Conservation (phyloP, 2,888 invertebrate species). For the Acronicta alni region DNA sequence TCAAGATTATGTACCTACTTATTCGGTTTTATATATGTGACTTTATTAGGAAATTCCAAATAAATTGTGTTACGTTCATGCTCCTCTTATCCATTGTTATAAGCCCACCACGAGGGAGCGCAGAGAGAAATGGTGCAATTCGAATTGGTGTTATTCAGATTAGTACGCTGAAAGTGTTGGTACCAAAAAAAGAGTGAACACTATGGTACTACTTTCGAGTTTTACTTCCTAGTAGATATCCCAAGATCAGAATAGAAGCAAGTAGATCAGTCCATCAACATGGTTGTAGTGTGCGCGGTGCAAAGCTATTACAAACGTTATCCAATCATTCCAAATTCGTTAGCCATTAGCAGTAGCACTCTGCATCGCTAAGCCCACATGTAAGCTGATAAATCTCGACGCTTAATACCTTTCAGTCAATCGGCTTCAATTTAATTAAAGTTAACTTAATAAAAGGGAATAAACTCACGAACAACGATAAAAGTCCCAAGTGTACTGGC, state of each 20-base stretch:
- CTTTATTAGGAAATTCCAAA: no score
- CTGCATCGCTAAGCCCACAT: slow-evolving; percentile 65
- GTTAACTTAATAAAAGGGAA: slow-evolving; percentile 88
- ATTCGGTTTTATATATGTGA: not conserved
- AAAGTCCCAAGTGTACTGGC: slow-evolving; percentile 86
- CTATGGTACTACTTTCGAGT: no score
- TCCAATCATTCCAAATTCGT: slow-evolving; percentile 52
- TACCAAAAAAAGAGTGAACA: no score
- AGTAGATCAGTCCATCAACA: slow-evolving; percentile 5
- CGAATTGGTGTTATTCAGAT: no score
- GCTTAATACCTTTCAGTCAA: slow-evolving; percentile 85
- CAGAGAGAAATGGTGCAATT: no score
- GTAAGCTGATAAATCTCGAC: slow-evolving; percentile 83
- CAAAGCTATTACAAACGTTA: slow-evolving; percentile 13
- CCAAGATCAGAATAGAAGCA: not conserved
- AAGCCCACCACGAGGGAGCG: no score
- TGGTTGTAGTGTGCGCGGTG: slow-evolving; percentile 8
- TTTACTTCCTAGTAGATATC: no score
- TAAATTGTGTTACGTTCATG: no score
- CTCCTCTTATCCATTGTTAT: no score
- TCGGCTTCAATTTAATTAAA: slow-evolving; percentile 89
- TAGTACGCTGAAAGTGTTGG: no score
- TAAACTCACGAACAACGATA: slow-evolving; percentile 87
- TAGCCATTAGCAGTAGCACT: slow-evolving; percentile 56
- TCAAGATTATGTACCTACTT: not conserved